Conservation (phyloP, 1,140 invertebrate species). For the Eciton burchellii region DNA sequence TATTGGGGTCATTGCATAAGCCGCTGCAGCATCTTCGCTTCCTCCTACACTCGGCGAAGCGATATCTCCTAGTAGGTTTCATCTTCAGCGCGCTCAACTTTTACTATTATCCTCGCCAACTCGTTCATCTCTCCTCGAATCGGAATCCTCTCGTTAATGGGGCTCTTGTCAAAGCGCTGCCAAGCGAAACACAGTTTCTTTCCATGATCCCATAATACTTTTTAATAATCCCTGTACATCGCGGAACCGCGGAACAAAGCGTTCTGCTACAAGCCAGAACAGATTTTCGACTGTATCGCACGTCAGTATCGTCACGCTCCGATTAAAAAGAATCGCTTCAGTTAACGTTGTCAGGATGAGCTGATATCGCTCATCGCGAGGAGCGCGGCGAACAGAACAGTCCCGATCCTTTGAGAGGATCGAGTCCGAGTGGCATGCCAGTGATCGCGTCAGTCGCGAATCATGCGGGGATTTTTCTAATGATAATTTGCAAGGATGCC, state of each 20-base stretch:
- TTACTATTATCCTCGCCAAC: not conserved
- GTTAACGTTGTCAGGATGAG: not conserved
- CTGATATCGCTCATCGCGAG: not conserved
- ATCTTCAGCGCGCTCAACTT: not conserved
- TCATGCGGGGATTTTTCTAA: constrained; percentile 26
- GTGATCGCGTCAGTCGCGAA: not conserved
- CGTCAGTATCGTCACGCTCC: not conserved
- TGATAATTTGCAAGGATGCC: not conserved
- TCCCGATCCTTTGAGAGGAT: not conserved
- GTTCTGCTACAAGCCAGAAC: not conserved
- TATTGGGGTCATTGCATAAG: constrained; percentile 42
- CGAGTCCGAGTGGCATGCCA: too few species aligned
- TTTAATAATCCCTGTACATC: too few species aligned
- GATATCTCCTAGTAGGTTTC: not conserved
- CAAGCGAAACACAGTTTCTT: too few species aligned
- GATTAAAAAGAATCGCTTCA: not conserved
- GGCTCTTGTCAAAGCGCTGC: not conserved
- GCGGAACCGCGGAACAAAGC: not conserved
- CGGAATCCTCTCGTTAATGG: not conserved
- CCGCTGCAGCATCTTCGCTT: constrained; percentile 42
- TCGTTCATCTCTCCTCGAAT: not conserved
- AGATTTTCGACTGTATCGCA: not conserved
- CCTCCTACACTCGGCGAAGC: constrained; percentile 9
- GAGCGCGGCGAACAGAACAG: not conserved
- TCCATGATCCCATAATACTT: too few species aligned